phyloP scores from a whole-genome alignment of 2,888 invertebrate genomes.

The Cerastis leucographa region DNA sequence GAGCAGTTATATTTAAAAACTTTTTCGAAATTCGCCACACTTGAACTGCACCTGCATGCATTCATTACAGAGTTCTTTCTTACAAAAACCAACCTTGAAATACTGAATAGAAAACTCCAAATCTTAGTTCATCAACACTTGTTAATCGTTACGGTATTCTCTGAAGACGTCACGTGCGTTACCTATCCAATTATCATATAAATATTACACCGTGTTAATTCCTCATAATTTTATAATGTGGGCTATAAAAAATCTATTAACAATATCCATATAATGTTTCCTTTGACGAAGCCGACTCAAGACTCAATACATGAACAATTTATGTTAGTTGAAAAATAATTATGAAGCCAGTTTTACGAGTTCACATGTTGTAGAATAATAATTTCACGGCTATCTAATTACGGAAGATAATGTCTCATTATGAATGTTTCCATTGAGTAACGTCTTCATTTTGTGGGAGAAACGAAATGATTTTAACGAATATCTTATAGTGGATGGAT shows the following conservation, averaged over 20 bases:
- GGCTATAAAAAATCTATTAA: conserved; percentile 68
- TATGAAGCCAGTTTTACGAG: conserved; percentile 68
- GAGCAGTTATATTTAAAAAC: background rate
- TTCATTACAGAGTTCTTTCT: conserved; percentile 24
- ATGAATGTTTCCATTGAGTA: conserved; percentile 73
- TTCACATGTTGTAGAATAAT: conserved; percentile 75
- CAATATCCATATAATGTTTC: conserved; percentile 65
- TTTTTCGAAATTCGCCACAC: conserved; percentile 20
- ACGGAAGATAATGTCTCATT: conserved; percentile 78
- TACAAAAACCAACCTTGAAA: conserved; percentile 42
- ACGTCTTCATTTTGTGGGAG: background rate
- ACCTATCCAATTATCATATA: conserved; percentile 52
- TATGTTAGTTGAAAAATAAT: conserved; percentile 69
- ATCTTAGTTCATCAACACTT: conserved; percentile 59
- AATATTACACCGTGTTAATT: conserved; percentile 64
- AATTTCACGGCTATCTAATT: conserved; percentile 83
- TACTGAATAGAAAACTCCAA: conserved; percentile 39
- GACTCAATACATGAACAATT: conserved; percentile 53
- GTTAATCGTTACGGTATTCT: conserved; percentile 49
- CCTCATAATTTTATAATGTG: conserved; percentile 64
- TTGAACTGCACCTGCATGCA: conserved; percentile 6
- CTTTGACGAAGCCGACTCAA: conserved; percentile 58
- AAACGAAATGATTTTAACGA: background rate
- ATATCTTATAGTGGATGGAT: no score
- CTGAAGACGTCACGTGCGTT: conserved; percentile 50